Conservation (phyloP, 2,113 vertebrate species). For the Daphoenositta chrysoptera region DNA sequence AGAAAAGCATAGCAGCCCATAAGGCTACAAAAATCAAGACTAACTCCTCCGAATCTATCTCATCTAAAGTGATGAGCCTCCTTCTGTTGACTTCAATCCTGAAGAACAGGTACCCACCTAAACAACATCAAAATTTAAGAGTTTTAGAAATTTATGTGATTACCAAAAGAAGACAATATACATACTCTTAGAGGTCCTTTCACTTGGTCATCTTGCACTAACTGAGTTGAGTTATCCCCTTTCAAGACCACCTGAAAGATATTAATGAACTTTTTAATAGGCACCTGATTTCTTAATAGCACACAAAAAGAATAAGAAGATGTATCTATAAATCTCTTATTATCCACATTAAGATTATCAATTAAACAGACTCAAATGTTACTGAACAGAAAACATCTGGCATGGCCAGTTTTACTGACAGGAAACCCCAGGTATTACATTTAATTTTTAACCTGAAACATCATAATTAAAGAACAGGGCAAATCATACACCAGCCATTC, state of each 20-base stretch:
- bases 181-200: conserved; percentile 94
- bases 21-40: not conserved
- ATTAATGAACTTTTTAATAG: not conserved
- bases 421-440: not conserved
- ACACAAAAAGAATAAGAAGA: not conserved
- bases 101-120: not conserved
- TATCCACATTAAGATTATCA: not conserved
- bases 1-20: not conserved
- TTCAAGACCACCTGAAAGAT: conserved; percentile 88
- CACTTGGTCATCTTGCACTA: conserved; percentile 98
- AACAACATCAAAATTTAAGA: not conserved
- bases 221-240: conserved; percentile 90
- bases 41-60: not conserved
- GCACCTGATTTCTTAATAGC: not conserved
- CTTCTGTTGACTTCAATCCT: not conserved
- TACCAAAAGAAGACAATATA: not conserved
- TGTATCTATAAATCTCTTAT: too few species aligned
- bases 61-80: not conserved
- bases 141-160: not conserved
- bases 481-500: not conserved
- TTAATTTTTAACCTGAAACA: not conserved
- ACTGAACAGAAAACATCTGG: not conserved
- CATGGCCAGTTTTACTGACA: not conserved
- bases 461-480: not conserved
- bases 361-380: not conserved